Conservation (phyloP, 2,797 vertebrate species). For the Siniperca scherzeri region DNA sequence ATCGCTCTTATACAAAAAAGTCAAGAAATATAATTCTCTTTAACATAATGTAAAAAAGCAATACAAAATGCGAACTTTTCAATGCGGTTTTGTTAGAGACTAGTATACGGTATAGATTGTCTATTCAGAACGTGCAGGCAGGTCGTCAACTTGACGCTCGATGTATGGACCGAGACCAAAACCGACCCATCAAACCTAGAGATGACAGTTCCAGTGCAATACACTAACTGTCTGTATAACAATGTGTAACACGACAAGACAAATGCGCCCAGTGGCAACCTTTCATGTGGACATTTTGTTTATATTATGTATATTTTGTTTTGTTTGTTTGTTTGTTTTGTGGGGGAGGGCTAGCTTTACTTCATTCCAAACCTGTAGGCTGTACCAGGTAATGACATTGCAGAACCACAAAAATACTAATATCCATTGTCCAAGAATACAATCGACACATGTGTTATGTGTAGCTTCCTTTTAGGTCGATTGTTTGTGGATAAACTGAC, state of each 20-base stretch:
- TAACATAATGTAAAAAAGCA: neutral
- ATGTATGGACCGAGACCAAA: neutral
- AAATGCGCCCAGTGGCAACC: neutral
- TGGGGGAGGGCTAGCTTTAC: neutral
- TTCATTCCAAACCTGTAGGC: neutral
- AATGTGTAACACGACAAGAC: accelerated
- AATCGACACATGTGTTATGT: too few species aligned
- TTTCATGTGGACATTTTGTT: neutral
- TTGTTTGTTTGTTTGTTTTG: too few species aligned
- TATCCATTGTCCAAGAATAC: neutral
- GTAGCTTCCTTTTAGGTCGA: accelerated
- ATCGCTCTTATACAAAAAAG: too few species aligned
- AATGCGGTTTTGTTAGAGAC: neutral
- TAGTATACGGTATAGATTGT: constrained; percentile 8
- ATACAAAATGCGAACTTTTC: accelerated
- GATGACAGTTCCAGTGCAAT: neutral
- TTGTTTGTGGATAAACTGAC: neutral
- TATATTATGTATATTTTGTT: neutral
- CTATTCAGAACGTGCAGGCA: neutral
- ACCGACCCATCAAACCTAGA: neutral
- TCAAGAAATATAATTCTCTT: accelerated
- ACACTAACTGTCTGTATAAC: neutral
- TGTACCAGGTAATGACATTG: neutral
- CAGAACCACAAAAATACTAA: neutral
- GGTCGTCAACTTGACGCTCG: neutral